Evolutionary conservation across 64 coral and sea anemone species (phyloP).

Genomic region (Montipora foliosa): DNA sequence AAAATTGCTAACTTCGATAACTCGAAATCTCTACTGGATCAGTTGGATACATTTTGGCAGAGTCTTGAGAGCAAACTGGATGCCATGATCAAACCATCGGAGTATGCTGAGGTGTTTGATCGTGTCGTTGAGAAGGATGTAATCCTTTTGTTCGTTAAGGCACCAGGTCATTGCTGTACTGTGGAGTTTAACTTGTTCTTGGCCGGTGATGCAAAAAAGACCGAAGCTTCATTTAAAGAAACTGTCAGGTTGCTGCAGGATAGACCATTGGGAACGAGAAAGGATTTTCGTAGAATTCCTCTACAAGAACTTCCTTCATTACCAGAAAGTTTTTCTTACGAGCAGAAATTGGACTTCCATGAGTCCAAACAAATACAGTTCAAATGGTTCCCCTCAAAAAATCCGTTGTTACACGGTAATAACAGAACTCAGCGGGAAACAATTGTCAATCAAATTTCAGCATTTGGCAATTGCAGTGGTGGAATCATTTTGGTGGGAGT

Average conservation of each 20-base stretch:
- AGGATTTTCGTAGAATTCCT: background rate
- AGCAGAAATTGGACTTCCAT: background rate
- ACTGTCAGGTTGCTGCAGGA: background rate
- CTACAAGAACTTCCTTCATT: background rate
- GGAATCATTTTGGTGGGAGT: background rate
- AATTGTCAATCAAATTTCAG: background rate
- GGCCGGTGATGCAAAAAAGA: background rate
- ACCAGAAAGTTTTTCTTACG: background rate
- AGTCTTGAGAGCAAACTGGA: background rate
- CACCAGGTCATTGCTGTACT: background rate
- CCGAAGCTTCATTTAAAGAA: background rate
- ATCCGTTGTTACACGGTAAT: no score
- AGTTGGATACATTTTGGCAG: background rate
- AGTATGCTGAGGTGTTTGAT: background rate
- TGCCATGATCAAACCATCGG: background rate
- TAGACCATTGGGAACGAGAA: background rate
- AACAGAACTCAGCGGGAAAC: no score
- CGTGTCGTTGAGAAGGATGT: background rate
- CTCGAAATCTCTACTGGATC: accelerated
- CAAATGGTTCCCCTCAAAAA: background rate
- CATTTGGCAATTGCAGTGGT: background rate
- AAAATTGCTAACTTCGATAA: background rate
- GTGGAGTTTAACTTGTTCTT: background rate
- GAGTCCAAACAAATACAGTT: background rate
- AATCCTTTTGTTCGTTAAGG: background rate